Base-by-base conservation (phyloP, 2,888 invertebrate species). In the Cataglyphis albicans region DNA sequence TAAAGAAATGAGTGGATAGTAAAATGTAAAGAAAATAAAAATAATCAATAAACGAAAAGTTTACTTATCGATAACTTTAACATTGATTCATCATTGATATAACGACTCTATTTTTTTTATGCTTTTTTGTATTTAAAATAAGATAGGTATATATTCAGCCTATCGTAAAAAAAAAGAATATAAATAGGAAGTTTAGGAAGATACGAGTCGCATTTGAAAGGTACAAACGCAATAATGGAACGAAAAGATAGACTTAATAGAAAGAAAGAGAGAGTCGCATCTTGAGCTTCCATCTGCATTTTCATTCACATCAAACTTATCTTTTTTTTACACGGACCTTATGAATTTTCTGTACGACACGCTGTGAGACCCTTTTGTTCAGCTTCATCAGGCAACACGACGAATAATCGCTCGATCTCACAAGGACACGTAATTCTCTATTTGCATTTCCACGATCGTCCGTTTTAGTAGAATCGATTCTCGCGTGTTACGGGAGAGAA, bases 371-470 rank as follows among this genome's bases (percentile, higher is more conserved):
- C n/a, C 21, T 38, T 38, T 67, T n/a, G 38, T 55, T 57, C 52
- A n/a, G 18, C 9, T 10, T 25, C 32, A n/a, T 64, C 63, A 9
- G 10, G 38, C 35, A 18, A 35, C 21, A 12, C 32, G 35, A 52
- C 52, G 25, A 75, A 52, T 55, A 75, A 75, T 65, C 52, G 63
- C 44, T n/a, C 21, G 72, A 25, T 65, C 25, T 80, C 65, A 32
- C 63, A 38, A 21, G 3, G 32, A 29, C 57, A 70, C 48, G 41
- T 65, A 80, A 78, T 72, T 78, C 64, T 57, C 7, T n/a, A 78
- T 78, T 82, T 82, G 78, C 68, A 83, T 80, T 70, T 80, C 21
- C 52, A 68, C 35, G n/a, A 21, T 64, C 67, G 78, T 65, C 10
- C 76, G 38, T 59, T 67, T 59, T 76, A 57, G 52, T 75, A 35